phyloP scores from a whole-genome alignment of 2,113 vertebrate genomes.

The Empidonax traillii region DNA sequence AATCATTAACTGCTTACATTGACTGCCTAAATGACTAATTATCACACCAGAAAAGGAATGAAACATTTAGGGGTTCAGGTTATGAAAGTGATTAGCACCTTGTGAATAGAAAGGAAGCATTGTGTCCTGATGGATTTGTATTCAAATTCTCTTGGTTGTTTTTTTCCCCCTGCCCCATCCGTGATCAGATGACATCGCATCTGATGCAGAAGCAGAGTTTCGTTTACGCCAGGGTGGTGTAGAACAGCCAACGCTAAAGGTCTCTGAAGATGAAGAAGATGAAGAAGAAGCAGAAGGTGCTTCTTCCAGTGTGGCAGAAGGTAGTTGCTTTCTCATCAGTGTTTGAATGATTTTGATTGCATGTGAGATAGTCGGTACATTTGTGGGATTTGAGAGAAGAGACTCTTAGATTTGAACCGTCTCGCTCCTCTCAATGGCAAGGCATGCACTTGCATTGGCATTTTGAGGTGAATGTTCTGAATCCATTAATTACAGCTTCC shows the following conservation, averaged over 20 bases:
- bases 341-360: not conserved
- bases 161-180: not conserved
- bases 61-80: not conserved
- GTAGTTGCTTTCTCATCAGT: slow-evolving; percentile 11
- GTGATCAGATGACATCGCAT: slow-evolving; percentile 84
- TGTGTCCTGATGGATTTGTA: not conserved
- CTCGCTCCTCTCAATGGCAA: not conserved
- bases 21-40: not conserved
- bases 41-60: not conserved
- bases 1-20: not conserved
- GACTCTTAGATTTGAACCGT: not conserved
- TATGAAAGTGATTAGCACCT: not conserved
- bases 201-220: slow-evolving; percentile 87
- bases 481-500: not conserved
- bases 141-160: not conserved
- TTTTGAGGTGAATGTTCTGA: not conserved
- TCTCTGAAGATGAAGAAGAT: slow-evolving; percentile 67
- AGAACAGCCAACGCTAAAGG: slow-evolving; percentile 43
- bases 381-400: not conserved
- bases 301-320: slow-evolving; percentile 17
- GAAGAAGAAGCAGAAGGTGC: slow-evolving; percentile 35
- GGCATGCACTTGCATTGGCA: not conserved
- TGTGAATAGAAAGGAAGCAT: not conserved
- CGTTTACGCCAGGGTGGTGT: slow-evolving; percentile 45
- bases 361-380: not conserved